Conservation (phyloP, 2,888 invertebrate genomes). For the Cyclophora punctaria region DNA sequence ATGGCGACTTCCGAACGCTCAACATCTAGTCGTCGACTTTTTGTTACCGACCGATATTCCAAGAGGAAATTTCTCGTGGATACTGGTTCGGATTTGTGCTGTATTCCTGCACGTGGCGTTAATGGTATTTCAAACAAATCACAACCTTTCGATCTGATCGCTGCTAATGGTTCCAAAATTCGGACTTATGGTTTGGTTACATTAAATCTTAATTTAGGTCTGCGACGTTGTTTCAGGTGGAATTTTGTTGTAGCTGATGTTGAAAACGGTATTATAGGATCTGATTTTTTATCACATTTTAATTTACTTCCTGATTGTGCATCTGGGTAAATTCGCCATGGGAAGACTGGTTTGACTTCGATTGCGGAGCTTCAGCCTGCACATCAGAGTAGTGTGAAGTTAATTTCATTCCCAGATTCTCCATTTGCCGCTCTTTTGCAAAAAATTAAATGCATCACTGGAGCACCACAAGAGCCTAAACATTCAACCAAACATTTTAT, state of each 20-base stretch:
- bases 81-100: conserved; percentile 15
- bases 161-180: conserved; percentile 15
- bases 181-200: conserved; percentile 9
- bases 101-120: not conserved
- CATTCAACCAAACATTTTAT: conserved; percentile 11
- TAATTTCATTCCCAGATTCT: not conserved
- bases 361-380: not conserved
- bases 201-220: conserved; percentile 10
- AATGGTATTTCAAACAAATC: not conserved
- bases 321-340: conserved; percentile 6
- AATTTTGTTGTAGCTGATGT: conserved; percentile 19
- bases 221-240: conserved; percentile 17
- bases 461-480: not conserved
- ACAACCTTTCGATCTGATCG: conserved; percentile 3
- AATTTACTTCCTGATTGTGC: conserved; percentile 7
- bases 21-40: conserved; percentile 8
- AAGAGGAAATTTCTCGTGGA: conserved; percentile 6
- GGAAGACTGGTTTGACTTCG: conserved; percentile 3
- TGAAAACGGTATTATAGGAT: conserved; percentile 8
- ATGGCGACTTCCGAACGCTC: conserved; percentile 10
- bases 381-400: not conserved
- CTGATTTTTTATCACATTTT: conserved; percentile 7
- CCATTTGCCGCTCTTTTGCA: not conserved
- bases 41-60: conserved; percentile 5
- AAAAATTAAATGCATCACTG: conserved; percentile 1